Evolutionary conservation across 1,140 invertebrate species (phyloP), one percentile per base, ranked within the genome.

Genomic region (Drosophila nikananu): DNA sequence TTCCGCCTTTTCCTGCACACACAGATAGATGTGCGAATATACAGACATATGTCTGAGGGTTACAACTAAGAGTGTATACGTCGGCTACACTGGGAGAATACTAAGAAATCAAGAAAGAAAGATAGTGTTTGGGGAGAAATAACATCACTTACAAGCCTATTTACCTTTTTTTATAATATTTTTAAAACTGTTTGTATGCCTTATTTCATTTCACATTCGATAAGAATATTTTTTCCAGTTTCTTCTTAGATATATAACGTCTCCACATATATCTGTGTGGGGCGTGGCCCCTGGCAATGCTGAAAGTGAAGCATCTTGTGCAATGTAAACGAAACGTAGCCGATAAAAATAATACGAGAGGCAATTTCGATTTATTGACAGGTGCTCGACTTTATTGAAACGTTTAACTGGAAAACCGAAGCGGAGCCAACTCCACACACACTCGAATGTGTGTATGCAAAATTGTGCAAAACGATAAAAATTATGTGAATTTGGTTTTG

Each of bases 291-390:
- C 37, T 73, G 71, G 71, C 71, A 73, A 25, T 61, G 21, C 54
- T 61, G 68, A 73, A 73, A 49, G 49, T 67, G 67, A 70, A 60
- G 80, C 60, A 60, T 67, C 60, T 82, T 81, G 72, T 84, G 84
- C 78, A 86, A 68, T 79, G 83, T 87, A 83, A 87, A 89, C 84
- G 81, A 86, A 86, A 90, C 84, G 84, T 78, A 84, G 73, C 86
- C 86, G 86, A 89, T 89, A 89, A 89, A 89, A 89, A 89, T 89
- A 89, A 86, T 90, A 89, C 86, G 81, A 89, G 86, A 90, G 82
- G 86, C 86, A 90, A 90, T 90, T 90, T 90, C 81, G 86, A 86
- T 90, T 90, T 90, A 90, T 90, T 90, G 86, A 90, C 86, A 90
- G 86, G 86, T 90, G 86, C 86, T 90, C 82, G 86, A 90, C 86